Conservation (phyloP, 1,140 invertebrate genomes). For the Listronotus oregonensis region DNA sequence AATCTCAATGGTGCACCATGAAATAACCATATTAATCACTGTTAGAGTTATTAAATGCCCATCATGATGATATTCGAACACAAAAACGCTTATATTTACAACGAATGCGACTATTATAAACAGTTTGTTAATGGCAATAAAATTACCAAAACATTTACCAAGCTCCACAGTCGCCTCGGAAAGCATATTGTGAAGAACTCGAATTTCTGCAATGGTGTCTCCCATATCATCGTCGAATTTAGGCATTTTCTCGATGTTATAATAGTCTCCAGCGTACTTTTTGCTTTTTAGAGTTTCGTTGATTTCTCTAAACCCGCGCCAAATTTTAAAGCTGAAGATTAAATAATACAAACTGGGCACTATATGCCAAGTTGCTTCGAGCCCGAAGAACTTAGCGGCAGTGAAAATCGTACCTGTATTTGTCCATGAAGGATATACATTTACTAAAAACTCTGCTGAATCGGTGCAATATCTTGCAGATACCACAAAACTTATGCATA, state of each 20-base stretch:
- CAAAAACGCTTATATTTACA: too few relatives aligned
- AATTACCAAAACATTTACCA: conserved; percentile 28
- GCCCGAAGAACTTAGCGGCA: conserved; percentile 19
- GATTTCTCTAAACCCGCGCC: conserved; percentile 23
- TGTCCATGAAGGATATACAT: conserved; percentile 1
- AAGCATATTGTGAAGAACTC: conserved; percentile 34
- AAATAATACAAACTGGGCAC: conserved; percentile 29
- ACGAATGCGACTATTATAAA: conserved; percentile 12
- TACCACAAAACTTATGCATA: neutral
- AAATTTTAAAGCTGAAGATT: conserved; percentile 33
- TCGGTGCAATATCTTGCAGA: too few relatives aligned
- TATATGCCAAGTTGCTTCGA: conserved; percentile 30
- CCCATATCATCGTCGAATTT: conserved; percentile 15
- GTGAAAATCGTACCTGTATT: neutral
- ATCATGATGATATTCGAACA: too few relatives aligned
- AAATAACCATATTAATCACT: too few relatives aligned
- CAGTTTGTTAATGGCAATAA: conserved; percentile 30
- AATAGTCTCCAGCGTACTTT: conserved; percentile 10
- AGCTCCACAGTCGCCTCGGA: conserved; percentile 24
- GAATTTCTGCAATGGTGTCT: conserved; percentile 20
- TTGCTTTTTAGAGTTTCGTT: conserved; percentile 23
- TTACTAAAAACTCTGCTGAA: too few relatives aligned
- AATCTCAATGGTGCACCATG: too few relatives aligned
- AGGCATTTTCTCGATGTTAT: neutral
- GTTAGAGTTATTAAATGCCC: too few relatives aligned